Percentiles rank a stretch among this genome's conserved stretches.
These are phyloP conservation scores for Ochropacha duplaris DNA, from an alignment of 2,888 invertebrate genomes.

Conservation along the genomic window DNA sequence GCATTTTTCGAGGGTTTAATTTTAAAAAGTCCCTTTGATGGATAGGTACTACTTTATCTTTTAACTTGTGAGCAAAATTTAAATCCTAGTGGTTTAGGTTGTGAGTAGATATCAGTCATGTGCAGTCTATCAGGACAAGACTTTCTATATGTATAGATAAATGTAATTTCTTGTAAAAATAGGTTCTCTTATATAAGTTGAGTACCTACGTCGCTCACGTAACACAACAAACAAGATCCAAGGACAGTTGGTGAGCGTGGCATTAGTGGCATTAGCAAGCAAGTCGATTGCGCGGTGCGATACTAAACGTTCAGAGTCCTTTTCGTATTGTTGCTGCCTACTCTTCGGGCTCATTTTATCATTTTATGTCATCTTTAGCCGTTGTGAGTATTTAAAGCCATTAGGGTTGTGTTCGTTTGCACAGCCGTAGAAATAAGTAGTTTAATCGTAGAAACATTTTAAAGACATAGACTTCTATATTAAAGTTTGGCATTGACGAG, in stretches of 20 bases:
- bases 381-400: conserved; percentile 27
- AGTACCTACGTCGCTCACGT: conserved; percentile 34
- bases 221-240: conserved; percentile 42
- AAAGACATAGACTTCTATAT: too few species aligned
- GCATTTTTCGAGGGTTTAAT: too few species aligned
- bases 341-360: conserved; percentile 36
- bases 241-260: conserved; percentile 49
- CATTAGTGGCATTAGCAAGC: conserved; percentile 47
- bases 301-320: conserved; percentile 28
- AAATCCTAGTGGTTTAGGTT: too few species aligned
- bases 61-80: too few species aligned
- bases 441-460: too few species aligned
- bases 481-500: conserved; percentile 36
- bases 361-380: conserved; percentile 38
- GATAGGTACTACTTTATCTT: too few species aligned
- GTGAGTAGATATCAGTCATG: too few species aligned
- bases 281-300: conserved; percentile 42
- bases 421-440: conserved; percentile 8
- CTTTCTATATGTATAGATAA: not conserved
- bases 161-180: not conserved
- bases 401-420: conserved; percentile 17
- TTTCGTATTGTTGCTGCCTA: conserved; percentile 9
- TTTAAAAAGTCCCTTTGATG: too few species aligned
- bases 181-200: not conserved
- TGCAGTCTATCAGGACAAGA: too few species aligned